Conservation (phyloP, 2,888 invertebrate species). For the Eledona agricola region DNA sequence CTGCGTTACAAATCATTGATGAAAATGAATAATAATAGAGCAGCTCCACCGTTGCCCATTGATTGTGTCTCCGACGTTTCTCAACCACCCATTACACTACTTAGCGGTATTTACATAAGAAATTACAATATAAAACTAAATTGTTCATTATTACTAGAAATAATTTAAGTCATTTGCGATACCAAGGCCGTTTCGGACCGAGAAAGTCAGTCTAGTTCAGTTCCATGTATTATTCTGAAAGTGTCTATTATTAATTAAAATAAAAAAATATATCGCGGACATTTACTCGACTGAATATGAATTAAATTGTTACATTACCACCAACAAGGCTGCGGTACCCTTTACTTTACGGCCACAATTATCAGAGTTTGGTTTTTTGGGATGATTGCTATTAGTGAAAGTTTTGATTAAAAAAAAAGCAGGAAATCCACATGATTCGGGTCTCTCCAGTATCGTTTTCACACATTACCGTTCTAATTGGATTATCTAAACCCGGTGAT, state of each 20-base stretch:
- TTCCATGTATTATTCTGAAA: slow-evolving; percentile 19
- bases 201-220: slow-evolving; percentile 21
- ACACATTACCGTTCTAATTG: too few relatives aligned
- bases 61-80: slow-evolving; percentile 15
- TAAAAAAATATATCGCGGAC: slow-evolving; percentile 13
- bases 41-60: slow-evolving; percentile 14
- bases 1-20: slow-evolving; percentile 17
- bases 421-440: slow-evolving; percentile 1
- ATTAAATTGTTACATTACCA: slow-evolving; percentile 20
- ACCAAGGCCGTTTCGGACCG: slow-evolving; percentile 19
- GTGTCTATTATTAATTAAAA: slow-evolving; percentile 24
- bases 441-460: slow-evolving; percentile 10
- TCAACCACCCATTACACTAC: slow-evolving; percentile 10
- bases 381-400: slow-evolving; percentile 11
- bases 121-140: slow-evolving; percentile 13
- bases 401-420: slow-evolving; percentile 3
- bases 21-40: slow-evolving; percentile 17
- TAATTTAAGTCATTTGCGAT: slow-evolving; percentile 22
- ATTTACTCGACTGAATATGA: slow-evolving; percentile 23
- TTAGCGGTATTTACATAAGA: slow-evolving; percentile 18
- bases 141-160: slow-evolving; percentile 15
- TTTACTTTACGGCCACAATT: slow-evolving; percentile 19
- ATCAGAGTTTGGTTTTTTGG: slow-evolving; percentile 2
- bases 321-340: slow-evolving; percentile 25
- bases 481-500: too few relatives aligned